phyloP scores from a whole-genome alignment of 2,113 vertebrate species.

The Crocuta crocuta region DNA sequence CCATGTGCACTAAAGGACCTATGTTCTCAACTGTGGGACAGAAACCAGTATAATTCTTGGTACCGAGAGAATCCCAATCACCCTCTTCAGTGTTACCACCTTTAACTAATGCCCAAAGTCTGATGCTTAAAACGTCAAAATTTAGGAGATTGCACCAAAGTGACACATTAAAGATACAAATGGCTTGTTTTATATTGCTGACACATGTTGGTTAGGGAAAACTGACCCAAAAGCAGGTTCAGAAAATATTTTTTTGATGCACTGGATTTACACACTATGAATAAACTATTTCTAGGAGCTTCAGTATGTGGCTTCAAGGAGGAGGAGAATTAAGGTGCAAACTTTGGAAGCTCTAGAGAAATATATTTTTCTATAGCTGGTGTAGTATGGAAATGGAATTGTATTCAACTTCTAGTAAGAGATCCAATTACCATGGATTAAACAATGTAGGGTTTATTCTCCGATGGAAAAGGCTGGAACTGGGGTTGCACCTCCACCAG shows the following conservation, averaged over 20 bases:
- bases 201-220: not conserved
- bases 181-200: not conserved
- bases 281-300: not conserved
- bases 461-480: not conserved
- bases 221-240: not conserved
- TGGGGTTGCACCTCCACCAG: not conserved
- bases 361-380: not conserved
- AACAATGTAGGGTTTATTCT: not conserved
- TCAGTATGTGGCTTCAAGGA: not conserved
- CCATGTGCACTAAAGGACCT: not conserved
- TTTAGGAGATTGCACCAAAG: not conserved
- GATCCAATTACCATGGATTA: not conserved
- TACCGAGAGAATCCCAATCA: not conserved
- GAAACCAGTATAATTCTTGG: not conserved
- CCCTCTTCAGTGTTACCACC: not conserved
- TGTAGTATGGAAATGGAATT: not conserved
- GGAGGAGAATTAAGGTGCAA: not conserved
- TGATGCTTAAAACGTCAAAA: not conserved
- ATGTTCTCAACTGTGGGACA: not conserved
- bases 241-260: slow-evolving; percentile 23
- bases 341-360: not conserved
- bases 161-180: not conserved
- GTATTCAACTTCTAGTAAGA: not conserved
- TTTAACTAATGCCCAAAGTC: not conserved
- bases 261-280: not conserved